Conservation (phyloP, 35 echinoderm and acorn worm genomes). For the Eucidaris tribuloides region DNA sequence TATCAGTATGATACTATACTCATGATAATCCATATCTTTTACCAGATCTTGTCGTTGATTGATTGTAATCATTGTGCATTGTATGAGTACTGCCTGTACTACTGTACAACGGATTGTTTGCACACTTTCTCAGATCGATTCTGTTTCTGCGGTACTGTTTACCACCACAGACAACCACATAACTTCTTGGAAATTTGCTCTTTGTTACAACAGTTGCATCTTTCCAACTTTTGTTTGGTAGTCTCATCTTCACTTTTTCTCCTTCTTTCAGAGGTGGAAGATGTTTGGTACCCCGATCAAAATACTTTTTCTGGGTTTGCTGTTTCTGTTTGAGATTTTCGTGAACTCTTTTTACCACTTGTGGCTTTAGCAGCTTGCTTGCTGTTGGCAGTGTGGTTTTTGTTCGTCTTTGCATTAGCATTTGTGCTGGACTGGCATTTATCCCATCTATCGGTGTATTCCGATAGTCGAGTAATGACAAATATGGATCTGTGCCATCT, state of each 20-base stretch:
- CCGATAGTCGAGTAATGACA: constrained; percentile 35
- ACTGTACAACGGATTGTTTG: not conserved
- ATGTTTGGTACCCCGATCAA: not conserved
- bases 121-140: not conserved
- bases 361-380: not conserved
- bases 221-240: not conserved
- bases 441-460: constrained; percentile 23
- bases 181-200: not conserved
- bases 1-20: not conserved
- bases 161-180: not conserved
- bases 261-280: not conserved
- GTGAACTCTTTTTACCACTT: not conserved
- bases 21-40: not conserved
- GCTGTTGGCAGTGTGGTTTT: not conserved
- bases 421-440: constrained; percentile 8
- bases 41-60: not conserved
- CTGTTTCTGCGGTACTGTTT: not conserved
- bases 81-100: not conserved
- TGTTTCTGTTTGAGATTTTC: not conserved
- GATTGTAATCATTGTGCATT: not conserved
- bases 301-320: not conserved
- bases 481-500: constrained; percentile 43
- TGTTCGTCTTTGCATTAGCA: constrained; percentile 32
- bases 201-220: not conserved
- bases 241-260: constrained; percentile 13